A percentile compares a stretch with the other conserved stretches of the same genome.
Evolutionary conservation across 2,113 vertebrate genomes (phyloP).

Genomic region (Blennius ocellaris): DNA sequence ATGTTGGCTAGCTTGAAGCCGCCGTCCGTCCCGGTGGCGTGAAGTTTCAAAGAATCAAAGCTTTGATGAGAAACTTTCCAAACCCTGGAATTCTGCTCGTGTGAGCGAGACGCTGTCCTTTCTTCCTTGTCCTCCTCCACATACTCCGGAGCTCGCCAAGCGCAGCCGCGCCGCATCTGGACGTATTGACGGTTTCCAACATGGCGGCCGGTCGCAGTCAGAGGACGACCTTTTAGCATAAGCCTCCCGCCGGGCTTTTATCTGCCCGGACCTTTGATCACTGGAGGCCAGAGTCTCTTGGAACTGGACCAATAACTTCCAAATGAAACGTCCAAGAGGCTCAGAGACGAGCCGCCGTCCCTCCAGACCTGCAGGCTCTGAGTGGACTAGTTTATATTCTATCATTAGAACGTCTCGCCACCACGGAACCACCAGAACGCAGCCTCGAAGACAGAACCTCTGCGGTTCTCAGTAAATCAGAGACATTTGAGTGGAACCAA

Average conservation of each 20-base stretch:
- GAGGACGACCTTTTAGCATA: slow-evolving; percentile 79
- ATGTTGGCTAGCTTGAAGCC: no score
- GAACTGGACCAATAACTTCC: slow-evolving; percentile 83
- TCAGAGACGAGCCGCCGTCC: slow-evolving; percentile 53
- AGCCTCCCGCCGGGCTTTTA: slow-evolving; percentile 81
- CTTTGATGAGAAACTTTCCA: slow-evolving; percentile 46
- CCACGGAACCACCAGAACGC: slow-evolving; percentile 66
- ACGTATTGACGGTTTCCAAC: slow-evolving; percentile 73
- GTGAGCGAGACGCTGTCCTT: slow-evolving; percentile 34
- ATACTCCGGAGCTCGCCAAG: slow-evolving; percentile 79
- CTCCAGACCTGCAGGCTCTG: slow-evolving; percentile 72
- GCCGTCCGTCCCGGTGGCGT: no score
- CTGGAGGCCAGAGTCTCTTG: slow-evolving; percentile 80
- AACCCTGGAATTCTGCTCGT: slow-evolving; percentile 55
- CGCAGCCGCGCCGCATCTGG: slow-evolving; percentile 67
- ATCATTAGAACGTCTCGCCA: slow-evolving; percentile 74
- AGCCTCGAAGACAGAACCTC: slow-evolving; percentile 55
- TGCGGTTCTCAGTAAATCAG: slow-evolving; percentile 68
- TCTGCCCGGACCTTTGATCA: slow-evolving; percentile 84
- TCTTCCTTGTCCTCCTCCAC: slow-evolving; percentile 20
- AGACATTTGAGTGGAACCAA: slow-evolving; percentile 73
- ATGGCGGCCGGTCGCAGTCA: slow-evolving; percentile 68
- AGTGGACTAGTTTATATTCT: slow-evolving; percentile 77
- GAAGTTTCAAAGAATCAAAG: neutral
- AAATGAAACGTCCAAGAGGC: slow-evolving; percentile 83